Percentiles rank a stretch among this genome's conserved stretches.
These are phyloP conservation scores for Chrysopilus asiliformis DNA, from an alignment of 2,888 invertebrate species.

Conservation along the genomic window DNA sequence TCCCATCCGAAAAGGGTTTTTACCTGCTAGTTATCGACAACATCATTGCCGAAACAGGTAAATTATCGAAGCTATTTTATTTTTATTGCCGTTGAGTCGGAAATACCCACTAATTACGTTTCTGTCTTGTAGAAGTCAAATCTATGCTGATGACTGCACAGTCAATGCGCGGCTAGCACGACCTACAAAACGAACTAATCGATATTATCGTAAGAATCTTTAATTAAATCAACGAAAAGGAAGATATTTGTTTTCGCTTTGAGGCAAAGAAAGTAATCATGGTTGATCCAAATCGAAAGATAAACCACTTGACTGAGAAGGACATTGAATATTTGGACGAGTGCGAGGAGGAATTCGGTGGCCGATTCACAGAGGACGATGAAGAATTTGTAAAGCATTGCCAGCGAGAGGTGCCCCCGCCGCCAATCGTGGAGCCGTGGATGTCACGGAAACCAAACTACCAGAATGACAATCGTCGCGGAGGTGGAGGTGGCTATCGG, in stretches of 20 bases:
- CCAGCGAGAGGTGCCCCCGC: conserved; percentile 35
- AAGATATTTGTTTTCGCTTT: too few species aligned
- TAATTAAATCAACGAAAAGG: too few species aligned
- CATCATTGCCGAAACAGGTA: conserved; percentile 30
- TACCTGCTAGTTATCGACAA: conserved; percentile 27
- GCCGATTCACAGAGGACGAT: conserved; percentile 49
- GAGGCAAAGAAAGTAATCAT: too few species aligned
- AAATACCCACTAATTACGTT: too few species aligned
- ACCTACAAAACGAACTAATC: too few species aligned
- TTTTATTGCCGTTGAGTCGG: too few species aligned
- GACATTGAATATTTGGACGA: conserved; percentile 46
- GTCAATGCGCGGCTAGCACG: too few species aligned
- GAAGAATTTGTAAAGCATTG: conserved; percentile 42
- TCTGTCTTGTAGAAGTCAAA: conserved; percentile 7
- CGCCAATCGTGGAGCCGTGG: conserved; percentile 50
- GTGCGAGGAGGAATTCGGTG: conserved; percentile 48
- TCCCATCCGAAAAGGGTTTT: conserved; percentile 28
- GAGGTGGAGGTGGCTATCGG: conserved; percentile 3
- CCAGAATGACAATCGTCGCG: conserved; percentile 2
- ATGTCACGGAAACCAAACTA: neutral
- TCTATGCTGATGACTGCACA: conserved; percentile 9
- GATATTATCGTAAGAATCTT: too few species aligned
- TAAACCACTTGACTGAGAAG: conserved; percentile 40
- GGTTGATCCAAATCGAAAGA: conserved; percentile 37
- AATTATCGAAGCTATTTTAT: conserved; percentile 17